Evolutionary conservation across 2,113 vertebrate species (phyloP).

Genomic region (Eupsittula cactorum): DNA sequence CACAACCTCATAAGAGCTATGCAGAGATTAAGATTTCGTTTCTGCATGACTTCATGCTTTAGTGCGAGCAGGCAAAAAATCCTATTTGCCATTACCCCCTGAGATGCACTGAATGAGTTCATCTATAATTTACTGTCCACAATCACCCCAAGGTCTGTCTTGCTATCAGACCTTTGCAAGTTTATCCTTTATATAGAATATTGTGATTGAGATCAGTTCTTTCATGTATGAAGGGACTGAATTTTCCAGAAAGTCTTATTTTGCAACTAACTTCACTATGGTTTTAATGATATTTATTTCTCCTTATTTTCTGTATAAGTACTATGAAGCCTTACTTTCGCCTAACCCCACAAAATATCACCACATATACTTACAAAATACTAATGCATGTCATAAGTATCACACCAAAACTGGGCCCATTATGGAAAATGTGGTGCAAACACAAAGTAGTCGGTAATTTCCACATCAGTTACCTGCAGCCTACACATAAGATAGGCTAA

Average conservation of each 20-base stretch:
- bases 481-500: not conserved
- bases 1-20: not conserved
- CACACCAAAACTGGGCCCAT: not conserved
- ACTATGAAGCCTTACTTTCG: not conserved
- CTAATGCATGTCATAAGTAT: not conserved
- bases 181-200: not conserved
- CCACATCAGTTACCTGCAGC: not conserved
- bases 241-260: not conserved
- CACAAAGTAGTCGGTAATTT: not conserved
- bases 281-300: not conserved
- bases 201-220: not conserved
- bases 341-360: not conserved
- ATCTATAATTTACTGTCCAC: not conserved
- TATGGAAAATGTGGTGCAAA: not conserved
- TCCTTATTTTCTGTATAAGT: not conserved
- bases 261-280: not conserved
- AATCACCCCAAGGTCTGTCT: not conserved
- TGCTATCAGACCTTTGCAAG: not conserved
- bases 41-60: not conserved
- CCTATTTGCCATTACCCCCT: not conserved
- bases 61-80: not conserved
- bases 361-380: not conserved
- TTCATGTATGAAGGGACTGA: not conserved
- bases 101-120: not conserved
- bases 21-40: conserved; percentile 2